Conservation (phyloP, 2,888 invertebrate species). For the Drosophila greeni region DNA sequence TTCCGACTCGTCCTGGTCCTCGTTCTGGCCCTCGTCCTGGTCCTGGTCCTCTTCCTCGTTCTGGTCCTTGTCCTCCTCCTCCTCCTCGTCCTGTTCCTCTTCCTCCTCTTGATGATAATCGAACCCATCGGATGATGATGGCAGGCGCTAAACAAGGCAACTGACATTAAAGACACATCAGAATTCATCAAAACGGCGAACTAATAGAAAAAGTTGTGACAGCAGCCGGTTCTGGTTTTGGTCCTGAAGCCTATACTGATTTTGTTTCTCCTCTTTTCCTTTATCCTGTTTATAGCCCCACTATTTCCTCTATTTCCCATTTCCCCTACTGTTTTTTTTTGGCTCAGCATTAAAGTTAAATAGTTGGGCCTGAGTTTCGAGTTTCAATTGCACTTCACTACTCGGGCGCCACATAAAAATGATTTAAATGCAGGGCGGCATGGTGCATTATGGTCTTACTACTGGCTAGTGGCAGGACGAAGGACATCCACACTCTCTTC, state of each 20-base stretch:
- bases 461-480: background rate
- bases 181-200: slow-evolving; percentile 61
- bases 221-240: slow-evolving; percentile 25
- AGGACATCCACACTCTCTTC: background rate
- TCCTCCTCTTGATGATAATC: slow-evolving; percentile 48
- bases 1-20: background rate
- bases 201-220: slow-evolving; percentile 66
- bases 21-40: background rate
- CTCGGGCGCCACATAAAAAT: slow-evolving; percentile 54
- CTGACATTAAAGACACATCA: slow-evolving; percentile 68
- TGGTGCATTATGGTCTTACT: slow-evolving; percentile 54
- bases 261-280: background rate
- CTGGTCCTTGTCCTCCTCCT: background rate
- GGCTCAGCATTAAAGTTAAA: slow-evolving; percentile 27
- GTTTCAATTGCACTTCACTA: slow-evolving; percentile 29
- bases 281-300: background rate
- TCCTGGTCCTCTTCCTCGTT: background rate
- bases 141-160: slow-evolving; percentile 44
- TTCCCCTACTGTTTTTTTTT: background rate
- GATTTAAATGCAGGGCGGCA: slow-evolving; percentile 59
- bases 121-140: slow-evolving; percentile 15
- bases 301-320: background rate
- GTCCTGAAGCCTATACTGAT: background rate
- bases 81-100: background rate
- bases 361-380: slow-evolving; percentile 15